Base-by-base conservation (phyloP, 2,797 vertebrate genomes). In the Acanthurus lineatus region DNA sequence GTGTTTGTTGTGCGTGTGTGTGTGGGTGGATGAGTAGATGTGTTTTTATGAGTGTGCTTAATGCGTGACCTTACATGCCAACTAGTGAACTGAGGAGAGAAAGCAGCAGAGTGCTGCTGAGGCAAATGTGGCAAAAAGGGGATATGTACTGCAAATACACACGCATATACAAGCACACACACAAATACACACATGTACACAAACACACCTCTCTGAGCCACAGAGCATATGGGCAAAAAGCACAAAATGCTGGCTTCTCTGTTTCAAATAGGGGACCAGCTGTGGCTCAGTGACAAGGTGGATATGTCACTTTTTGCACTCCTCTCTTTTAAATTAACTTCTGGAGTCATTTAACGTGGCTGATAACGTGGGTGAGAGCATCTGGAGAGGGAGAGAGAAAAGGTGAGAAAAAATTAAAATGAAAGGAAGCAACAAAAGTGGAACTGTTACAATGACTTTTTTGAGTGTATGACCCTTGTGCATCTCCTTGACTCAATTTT, bases 51-150 rank as follows among this genome's bases (percentile, higher is more conserved):
- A 66, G 64, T 65, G 40, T 73, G 73, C 62, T 78, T 51, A 10
- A 15, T 83, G 80, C 7, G 4, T 89, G 90, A 88, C 79, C 86
- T 88, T 84, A 84, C 79, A 79, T 83, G 69, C 82, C 79, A 72
- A 82, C 65, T 9, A 76, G 45, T 40, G 68, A 86, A 75, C 12
- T 53, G 35, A 70, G 61, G 59, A 44, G 60, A 52, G 76, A 74
- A 69, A 77, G 77, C 67, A 79, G 73, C 47, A 66, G 65, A 80
- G 64, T 69, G 71, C 56, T 57, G 63, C 81, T 44, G 77, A 80
- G 65, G 81, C 74, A 87, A 79, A 78, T 54, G 69, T 76, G 64
- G 68, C 40, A 73, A 77, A 32, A 82, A 68, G 40, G 40, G 44
- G 61, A 20, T 9, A 51, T 5, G 40, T 25, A 69, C n/a, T 25